phyloP scores from a whole-genome alignment of 2,113 vertebrate species.

The Passer montanus region DNA sequence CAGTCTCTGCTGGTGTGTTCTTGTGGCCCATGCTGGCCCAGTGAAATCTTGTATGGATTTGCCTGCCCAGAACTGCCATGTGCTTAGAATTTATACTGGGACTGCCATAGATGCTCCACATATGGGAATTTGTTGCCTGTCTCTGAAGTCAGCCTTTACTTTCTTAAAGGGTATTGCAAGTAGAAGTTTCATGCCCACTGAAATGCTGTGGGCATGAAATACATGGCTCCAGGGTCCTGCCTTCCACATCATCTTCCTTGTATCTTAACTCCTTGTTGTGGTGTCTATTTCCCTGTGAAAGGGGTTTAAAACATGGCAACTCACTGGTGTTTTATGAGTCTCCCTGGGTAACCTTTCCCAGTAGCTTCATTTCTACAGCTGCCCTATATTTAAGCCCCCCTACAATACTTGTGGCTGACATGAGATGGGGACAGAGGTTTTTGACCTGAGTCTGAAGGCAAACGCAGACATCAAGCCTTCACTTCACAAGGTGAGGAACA shows the following conservation, averaged over 20 bases:
- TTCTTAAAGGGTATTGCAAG: background rate
- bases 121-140: background rate
- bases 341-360: background rate
- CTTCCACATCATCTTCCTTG: background rate
- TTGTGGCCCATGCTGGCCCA: fast-evolving
- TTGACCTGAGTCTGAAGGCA: background rate
- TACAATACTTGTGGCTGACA: background rate
- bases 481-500: background rate
- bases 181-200: background rate
- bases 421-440: background rate
- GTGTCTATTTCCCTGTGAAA: background rate
- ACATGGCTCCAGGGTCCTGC: background rate
- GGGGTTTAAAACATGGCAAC: background rate
- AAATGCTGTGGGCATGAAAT: background rate
- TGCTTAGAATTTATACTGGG: background rate
- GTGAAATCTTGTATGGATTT: background rate
- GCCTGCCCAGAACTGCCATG: background rate
- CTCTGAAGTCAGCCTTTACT: background rate
- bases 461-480: background rate
- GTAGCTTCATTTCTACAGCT: background rate
- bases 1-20: background rate
- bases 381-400: background rate
- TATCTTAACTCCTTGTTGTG: background rate
- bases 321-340: background rate
- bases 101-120: background rate